Percentiles rank a stretch among this genome's conserved stretches.
phyloP scores from a whole-genome alignment of 2,797 vertebrate genomes.

The Pitangus sulphuratus region DNA sequence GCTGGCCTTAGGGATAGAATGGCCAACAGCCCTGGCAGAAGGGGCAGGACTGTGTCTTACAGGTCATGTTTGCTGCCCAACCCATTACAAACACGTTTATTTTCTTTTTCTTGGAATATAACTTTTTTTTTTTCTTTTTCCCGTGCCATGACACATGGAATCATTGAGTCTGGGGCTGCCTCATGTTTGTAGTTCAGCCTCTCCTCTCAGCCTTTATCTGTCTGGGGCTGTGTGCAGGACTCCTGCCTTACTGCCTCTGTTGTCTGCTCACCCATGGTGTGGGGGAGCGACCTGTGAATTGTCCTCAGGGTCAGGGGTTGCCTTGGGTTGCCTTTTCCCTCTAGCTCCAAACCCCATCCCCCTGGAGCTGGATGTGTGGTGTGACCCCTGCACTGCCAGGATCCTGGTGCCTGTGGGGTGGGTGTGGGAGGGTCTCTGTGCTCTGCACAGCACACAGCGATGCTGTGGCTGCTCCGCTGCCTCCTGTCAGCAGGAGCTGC shows the following conservation, averaged over 20 bases:
- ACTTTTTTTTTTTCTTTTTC: neutral
- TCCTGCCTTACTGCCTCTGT: neutral
- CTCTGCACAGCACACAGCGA: rapidly evolving
- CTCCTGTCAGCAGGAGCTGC: neutral
- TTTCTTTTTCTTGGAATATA: neutral
- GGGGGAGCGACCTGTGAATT: rapidly evolving
- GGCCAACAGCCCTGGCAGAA: neutral
- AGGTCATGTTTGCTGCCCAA: neutral
- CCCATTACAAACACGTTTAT: rapidly evolving
- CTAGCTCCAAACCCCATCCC: neutral
- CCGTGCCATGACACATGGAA: neutral
- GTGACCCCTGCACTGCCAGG: neutral
- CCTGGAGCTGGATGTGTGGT: neutral
- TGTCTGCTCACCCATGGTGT: neutral
- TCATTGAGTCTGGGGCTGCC: neutral
- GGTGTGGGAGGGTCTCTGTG: neutral
- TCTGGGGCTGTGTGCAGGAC: rapidly evolving
- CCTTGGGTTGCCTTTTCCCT: neutral
- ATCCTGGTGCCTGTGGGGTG: neutral
- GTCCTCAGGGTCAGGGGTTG: neutral
- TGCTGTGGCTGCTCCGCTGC: neutral
- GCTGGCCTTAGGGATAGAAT: neutral
- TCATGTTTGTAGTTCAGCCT: neutral
- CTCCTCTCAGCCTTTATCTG: neutral
- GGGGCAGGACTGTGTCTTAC: neutral